These are phyloP conservation scores for Hipposideros larvatus DNA, from an alignment of 2,797 vertebrate species.

Conservation along the genomic window DNA sequence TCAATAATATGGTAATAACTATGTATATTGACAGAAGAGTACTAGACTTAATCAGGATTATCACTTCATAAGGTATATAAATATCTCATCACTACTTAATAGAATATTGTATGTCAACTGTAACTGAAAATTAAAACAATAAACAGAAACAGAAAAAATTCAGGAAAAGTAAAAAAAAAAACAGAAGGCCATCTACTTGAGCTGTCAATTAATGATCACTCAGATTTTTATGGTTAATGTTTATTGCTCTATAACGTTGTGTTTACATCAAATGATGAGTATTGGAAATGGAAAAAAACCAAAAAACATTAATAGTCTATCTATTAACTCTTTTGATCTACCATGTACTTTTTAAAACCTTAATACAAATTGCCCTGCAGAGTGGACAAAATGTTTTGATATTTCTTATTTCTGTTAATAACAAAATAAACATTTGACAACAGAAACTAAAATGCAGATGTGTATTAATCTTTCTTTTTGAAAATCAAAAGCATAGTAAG, in stretches of 20 bases:
- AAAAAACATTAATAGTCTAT: not conserved
- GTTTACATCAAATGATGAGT: not conserved
- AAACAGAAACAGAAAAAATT: not conserved
- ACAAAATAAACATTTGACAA: not conserved
- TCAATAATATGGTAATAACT: not conserved
- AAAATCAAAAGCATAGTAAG: not conserved
- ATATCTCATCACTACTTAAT: not conserved
- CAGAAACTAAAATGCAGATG: not conserved
- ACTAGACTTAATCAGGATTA: not conserved
- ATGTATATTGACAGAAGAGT: not conserved
- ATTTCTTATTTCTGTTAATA: not conserved
- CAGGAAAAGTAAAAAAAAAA: not conserved
- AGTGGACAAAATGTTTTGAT: not conserved
- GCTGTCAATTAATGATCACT: constrained; percentile 54
- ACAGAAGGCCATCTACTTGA: not conserved
- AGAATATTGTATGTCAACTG: not conserved
- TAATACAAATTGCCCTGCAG: not conserved
- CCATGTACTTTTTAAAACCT: not conserved
- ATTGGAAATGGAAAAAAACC: not conserved
- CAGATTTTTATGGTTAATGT: not conserved
- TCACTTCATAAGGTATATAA: not conserved
- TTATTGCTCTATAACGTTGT: not conserved
- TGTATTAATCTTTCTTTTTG: not conserved
- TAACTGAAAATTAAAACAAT: not conserved
- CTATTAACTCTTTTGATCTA: not conserved